Percentiles rank a stretch among this genome's conserved stretches.
Conservation (phyloP, 2,113 vertebrate genomes). For the Melanerpes formicivorus region DNA sequence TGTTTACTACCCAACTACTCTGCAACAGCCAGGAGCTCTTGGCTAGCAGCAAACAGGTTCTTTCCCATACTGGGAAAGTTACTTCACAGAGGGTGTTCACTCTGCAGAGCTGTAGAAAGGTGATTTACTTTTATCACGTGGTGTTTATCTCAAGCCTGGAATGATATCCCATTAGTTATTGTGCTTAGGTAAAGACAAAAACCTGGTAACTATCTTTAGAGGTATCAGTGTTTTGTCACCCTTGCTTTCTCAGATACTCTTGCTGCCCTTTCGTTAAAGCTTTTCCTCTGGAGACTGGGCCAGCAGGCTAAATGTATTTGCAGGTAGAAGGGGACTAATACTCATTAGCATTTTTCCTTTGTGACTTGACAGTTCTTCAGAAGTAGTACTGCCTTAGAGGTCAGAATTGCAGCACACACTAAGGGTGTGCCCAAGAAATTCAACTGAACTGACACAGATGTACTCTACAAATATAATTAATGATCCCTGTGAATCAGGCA, state of each 20-base stretch:
- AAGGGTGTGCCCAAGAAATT: background rate
- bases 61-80: background rate
- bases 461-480: background rate
- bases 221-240: background rate
- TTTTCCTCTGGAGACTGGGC: background rate
- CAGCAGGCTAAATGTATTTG: background rate
- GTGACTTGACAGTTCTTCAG: background rate
- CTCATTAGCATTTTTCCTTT: background rate
- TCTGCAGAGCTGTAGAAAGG: background rate
- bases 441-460: background rate
- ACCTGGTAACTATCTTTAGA: background rate
- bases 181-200: background rate
- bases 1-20: background rate
- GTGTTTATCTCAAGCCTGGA: background rate
- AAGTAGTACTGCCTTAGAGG: background rate
- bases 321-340: background rate
- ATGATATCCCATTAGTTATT: background rate
- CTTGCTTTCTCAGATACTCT: background rate
- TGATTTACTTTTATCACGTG: background rate
- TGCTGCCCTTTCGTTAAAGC: background rate
- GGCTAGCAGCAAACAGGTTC: background rate
- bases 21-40: background rate
- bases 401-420: background rate
- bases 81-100: background rate
- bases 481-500: background rate